Evolutionary conservation across 2,113 vertebrate genomes (phyloP), one percentile per base, ranked within the genome.

Genomic region (Himantopus leucocephalus): DNA sequence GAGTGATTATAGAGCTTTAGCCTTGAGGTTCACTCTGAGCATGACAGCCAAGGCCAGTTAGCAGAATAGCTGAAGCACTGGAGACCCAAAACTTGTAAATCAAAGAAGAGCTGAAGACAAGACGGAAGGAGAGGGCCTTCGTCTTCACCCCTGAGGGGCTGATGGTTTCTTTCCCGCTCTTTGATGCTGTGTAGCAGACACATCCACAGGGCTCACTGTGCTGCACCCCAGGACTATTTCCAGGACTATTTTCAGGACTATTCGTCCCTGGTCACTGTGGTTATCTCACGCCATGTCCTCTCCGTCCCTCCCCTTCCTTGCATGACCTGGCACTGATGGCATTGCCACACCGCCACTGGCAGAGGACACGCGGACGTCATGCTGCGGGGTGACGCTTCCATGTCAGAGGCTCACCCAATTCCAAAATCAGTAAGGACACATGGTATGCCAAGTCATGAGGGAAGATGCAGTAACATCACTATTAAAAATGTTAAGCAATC

Each of bases 291-390:
- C 27, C 58, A 62, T 3, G 5, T 6, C 1, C 5, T 43, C 41
- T 34, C 16, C 4, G 2, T 70, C 59, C 75, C 55, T 80, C 30
- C 52, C 55, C 26, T 86, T n/a, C 58, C 22, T 35, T 22, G 45
- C 1, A 0, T n/a, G 82, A 37, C 82, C 66, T 72, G 72, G 32
- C 48, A 29, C 4, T 0, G 0, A 5, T 15, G 52, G 39, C 52
- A 18, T 39, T 82, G 85, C 30, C 84, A 67, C 73, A 18, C 8
- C 4, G 10, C 14, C 2, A 0, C 71, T 68, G 71, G 10, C 55
- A 55, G 59, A 62, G 77, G 48, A 59, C 74, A 71, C 0, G 0
- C 21, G 66, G 27, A 35, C 0, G 0, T 62, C 73, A 24, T 1
- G 0, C 27, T 70, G 21, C 7, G 7, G 45, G 56, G 14, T 35